Base-by-base conservation (phyloP, 2,113 vertebrate genomes). In the Phalacrocorax pelagicus region DNA sequence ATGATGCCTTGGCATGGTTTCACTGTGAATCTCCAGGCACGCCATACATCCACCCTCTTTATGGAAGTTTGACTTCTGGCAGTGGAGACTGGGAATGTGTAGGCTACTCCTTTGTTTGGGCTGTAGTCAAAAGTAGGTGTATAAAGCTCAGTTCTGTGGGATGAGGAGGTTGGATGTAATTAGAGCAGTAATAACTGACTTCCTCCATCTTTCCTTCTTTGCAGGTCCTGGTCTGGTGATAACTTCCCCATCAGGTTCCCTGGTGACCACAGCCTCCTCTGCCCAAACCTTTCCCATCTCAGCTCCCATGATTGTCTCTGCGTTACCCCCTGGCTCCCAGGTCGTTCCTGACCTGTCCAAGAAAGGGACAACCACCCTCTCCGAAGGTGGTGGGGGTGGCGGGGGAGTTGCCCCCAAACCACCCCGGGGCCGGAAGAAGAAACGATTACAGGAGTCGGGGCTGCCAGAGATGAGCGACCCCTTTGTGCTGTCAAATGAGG, bases 221-320 rank as follows among this genome's bases (percentile, higher is more conserved):
- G 59, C 97, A 99, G 99, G 98, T 96, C 98, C 99, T 19, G 99
- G 99, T 97, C 98, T 99, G 95, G 99, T 99, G 94, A 99, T 99
- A 97, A 99, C 99, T 17, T 99, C 99, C 95, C 99, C 99, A 12
- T 99, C 99, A 96, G 99, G 99, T 96, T 99, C 99, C 36, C 98
- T 99, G 66, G 99, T 99, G 93, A 99, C 99, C 88, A 98, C 99
- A 98, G 98, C 99, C 65, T 92, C 98, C 42, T 98, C 98, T 88
- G 98, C 98, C 95, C 98, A 98, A 97, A 98, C 99, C 77, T 99
- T 99, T 84, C 99, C 99, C 91, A 99, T 99, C 94, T 98, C 99
- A 19, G 99, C 99, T 94, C 98, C 99, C 94, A 99, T 99, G 99
- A 99, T 99, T 94, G 99, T 99, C 95, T 99, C 99, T 77, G 98